Base-by-base conservation (phyloP, 2,797 vertebrate genomes). In the Intellagama lesueurii region DNA sequence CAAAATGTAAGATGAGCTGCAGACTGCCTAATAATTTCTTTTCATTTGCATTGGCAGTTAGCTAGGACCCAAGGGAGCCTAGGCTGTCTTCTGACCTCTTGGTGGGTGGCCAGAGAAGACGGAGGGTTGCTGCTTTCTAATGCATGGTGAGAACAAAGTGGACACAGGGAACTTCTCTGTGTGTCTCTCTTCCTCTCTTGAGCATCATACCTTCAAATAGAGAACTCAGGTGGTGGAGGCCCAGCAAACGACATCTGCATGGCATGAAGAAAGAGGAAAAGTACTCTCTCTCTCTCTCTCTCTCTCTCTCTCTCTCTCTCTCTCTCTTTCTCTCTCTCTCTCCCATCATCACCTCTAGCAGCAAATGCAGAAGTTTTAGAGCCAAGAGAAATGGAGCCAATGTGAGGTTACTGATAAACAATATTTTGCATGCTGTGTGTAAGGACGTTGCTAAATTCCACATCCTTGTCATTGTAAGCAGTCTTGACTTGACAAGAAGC, bases 1-100 rank as follows among this genome's bases (percentile, higher is more conserved):
- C 88, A 72, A 87, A 84, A 85, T 81, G 77, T 68, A 91, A 83
- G 83, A 85, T 87, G 85, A 83, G 75, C 60, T 86, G 81, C 85
- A 84, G 77, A 44, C 66, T 60, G 75, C 78, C 30, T 68, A 40
- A 32, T 86, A 22, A 86, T 89, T 86, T 86, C 44, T 40, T 86
- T 66, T 81, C 84, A 81, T 86, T 76, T 81, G 84, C 72, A 60
- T 68, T 89, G 84, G 78, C 40, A 30, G 56, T 86, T 81, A 30
- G 44, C n/a, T 81, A 14, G 60, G 56, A 52, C 83, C 70, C 83
- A 35, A n/a, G 47, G 49, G 72, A 76, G n/a, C n/a, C 32, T n/a
- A 44, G 11, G 7, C 78, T 81, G 19, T 76, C 78, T 81, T 69
- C 40, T 76, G 69, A 81, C 77, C 68, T 64, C 70, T 52, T 81